These are phyloP conservation scores for Oryzaephilus surinamensis DNA, from an alignment of 1,140 invertebrate species.

Conservation along the genomic window DNA sequence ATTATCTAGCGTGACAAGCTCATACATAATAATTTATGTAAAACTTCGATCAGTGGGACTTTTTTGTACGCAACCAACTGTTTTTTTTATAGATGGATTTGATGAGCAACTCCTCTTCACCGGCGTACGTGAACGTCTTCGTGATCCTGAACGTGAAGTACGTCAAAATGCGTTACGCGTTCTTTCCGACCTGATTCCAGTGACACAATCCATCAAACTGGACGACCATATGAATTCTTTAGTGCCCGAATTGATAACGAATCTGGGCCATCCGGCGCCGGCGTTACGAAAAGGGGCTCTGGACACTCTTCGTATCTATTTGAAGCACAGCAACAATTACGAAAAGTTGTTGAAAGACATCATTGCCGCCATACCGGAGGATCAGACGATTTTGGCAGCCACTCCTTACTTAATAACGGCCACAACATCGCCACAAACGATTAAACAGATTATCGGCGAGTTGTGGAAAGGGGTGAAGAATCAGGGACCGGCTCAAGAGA, in stretches of 20 bases:
- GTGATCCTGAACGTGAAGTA: constrained; percentile 70
- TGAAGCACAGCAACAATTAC: constrained; percentile 4
- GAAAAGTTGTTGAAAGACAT: constrained; percentile 4
- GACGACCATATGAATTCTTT: constrained; percentile 49
- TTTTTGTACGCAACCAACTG: constrained; percentile 1
- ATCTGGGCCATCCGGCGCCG: constrained; percentile 62
- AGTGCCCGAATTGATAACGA: constrained; percentile 55
- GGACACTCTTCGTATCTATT: constrained; percentile 3
- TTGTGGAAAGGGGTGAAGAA: constrained; percentile 1
- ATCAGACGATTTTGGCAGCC: constrained; percentile 5
- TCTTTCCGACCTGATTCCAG: constrained; percentile 59
- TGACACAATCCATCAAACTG: constrained; percentile 46
- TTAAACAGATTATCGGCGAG: not conserved
- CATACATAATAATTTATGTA: not conserved
- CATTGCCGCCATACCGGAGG: constrained; percentile 2
- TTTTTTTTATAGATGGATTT: constrained; percentile 47
- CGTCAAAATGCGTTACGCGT: constrained; percentile 66
- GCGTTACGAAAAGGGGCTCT: constrained; percentile 56
- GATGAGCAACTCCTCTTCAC: constrained; percentile 52
- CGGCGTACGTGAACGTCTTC: constrained; percentile 57
- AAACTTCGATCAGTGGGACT: not conserved
- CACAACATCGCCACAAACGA: too few species aligned
- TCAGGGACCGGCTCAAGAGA: constrained; percentile 2
- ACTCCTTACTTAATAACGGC: constrained; percentile 5
- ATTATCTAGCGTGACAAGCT: not conserved